Percentiles rank a stretch among this genome's conserved stretches.
Evolutionary conservation across 2,113 vertebrate species (phyloP).

Genomic region (Thamnaconus septentrionalis): DNA sequence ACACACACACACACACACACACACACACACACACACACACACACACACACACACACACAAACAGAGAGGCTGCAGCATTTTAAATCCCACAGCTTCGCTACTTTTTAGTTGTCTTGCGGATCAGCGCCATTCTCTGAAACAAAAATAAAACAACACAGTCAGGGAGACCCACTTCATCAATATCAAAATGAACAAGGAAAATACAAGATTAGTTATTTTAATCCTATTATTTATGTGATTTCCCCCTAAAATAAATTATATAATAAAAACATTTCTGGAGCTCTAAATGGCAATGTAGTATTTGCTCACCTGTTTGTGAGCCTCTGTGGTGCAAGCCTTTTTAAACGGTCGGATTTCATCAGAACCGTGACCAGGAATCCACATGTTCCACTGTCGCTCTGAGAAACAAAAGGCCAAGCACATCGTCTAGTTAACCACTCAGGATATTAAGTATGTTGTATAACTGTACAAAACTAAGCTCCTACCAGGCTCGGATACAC

Average conservation of each 20-base stretch:
- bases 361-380: constrained; percentile 98
- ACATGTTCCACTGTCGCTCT: constrained; percentile 99
- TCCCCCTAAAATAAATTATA: too few species aligned
- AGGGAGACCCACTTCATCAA: neutral
- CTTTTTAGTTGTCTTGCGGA: constrained; percentile 99
- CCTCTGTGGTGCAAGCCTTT: constrained; percentile 99
- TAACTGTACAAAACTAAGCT: too few species aligned
- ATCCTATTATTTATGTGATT: too few species aligned
- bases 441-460: too few species aligned
- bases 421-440: neutral
- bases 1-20: too few species aligned
- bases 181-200: too few species aligned
- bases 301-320: constrained; percentile 93
- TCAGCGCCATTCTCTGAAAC: constrained; percentile 97
- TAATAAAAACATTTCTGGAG: neutral
- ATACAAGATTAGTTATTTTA: too few species aligned
- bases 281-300: too few species aligned
- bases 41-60: neutral
- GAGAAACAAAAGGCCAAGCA: constrained; percentile 19
- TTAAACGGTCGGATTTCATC: constrained; percentile 98
- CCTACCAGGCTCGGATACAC: too few species aligned
- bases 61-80: constrained; percentile 38
- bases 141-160: constrained; percentile 24
- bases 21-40: too few species aligned
- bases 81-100: constrained; percentile 65